Evolutionary conservation across 2,113 vertebrate genomes (phyloP), one percentile per base, ranked within the genome.

Genomic region (Gambusia holbrooki): DNA sequence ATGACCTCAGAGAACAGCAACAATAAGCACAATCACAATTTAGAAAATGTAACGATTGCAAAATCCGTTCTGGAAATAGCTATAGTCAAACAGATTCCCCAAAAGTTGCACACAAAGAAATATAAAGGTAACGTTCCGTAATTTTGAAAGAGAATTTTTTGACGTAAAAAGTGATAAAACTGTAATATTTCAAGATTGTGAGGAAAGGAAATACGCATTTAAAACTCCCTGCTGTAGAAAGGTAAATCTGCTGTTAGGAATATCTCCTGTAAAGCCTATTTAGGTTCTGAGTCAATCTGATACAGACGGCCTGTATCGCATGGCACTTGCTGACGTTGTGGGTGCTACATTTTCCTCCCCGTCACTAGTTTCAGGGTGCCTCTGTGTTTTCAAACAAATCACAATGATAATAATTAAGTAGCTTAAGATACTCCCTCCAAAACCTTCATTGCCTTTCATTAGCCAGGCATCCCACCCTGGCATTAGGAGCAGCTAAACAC

Each of bases 401-500:
- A 15, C 64, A 76, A 83, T 78, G 40, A 84, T 87, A 70, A 73
- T 83, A 73, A 76, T 78, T 84, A 79, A 77, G 68, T 69, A 67
- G 84, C 80, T 81, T 69, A 73, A 84, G 75, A 84, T 79, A 83
- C 75, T 76, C 75, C 77, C 76, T 84, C 62, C 77, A 83, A 37
- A 91, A 83, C 81, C 70, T 70, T 64, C 65, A 83, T 71, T 67
- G 76, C 70, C 70, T 80, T 66, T 82, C 79, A 89, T 94, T 93
- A 93, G 87, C 83, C 83, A 93, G 84, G 84, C 71, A 83, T 87
- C 89, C 89, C 87, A 93, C 91, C 91, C 92, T 93, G 91, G 92
- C 81, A 86, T 76, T 94, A 95, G 95, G 92, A 90, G 92, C 86
- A 93, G 93, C 94, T 95, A 90, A 94, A 92, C 94, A 94, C 88